A percentile compares a stretch with the other conserved stretches of the same genome.
Evolutionary conservation across 2,797 vertebrate species (phyloP).

Genomic region (Malacoctenus gilli): DNA sequence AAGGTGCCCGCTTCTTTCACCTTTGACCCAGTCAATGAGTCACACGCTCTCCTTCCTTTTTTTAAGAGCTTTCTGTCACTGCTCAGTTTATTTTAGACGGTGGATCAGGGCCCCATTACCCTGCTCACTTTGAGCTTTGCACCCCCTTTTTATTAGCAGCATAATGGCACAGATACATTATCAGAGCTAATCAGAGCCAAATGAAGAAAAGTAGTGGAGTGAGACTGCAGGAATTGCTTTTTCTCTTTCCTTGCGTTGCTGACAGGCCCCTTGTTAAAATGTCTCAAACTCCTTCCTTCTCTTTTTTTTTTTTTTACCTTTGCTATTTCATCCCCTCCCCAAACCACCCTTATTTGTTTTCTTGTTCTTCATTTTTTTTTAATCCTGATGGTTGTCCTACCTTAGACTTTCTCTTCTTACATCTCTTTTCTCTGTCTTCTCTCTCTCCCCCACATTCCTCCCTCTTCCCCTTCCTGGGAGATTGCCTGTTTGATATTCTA

Average conservation of each 20-base stretch:
- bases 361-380: slow-evolving; percentile 31
- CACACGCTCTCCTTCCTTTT: slow-evolving; percentile 5
- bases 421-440: slow-evolving; percentile 34
- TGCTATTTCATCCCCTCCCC: slow-evolving; percentile 27
- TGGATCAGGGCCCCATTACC: slow-evolving; percentile 66
- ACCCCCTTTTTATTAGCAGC: slow-evolving; percentile 72
- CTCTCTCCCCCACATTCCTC: slow-evolving; percentile 38
- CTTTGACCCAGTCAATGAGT: slow-evolving; percentile 13
- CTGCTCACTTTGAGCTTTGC: slow-evolving; percentile 44
- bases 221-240: slow-evolving; percentile 87
- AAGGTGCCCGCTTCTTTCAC: slow-evolving; percentile 6
- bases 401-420: slow-evolving; percentile 48
- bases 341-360: slow-evolving; percentile 30
- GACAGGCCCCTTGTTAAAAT: slow-evolving; percentile 35
- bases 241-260: slow-evolving; percentile 52
- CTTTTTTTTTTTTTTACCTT: slow-evolving; percentile 7
- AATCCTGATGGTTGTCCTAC: slow-evolving; percentile 41
- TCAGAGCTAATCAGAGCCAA: slow-evolving; percentile 92
- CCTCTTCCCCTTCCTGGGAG: slow-evolving; percentile 77
- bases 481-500: slow-evolving; percentile 88
- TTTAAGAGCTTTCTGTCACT: slow-evolving; percentile 50
- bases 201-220: slow-evolving; percentile 90
- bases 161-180: slow-evolving; percentile 90
- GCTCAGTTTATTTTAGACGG: slow-evolving; percentile 68
- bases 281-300: slow-evolving; percentile 24